Percentiles rank a stretch among this genome's conserved stretches.
Evolutionary conservation across 2,888 invertebrate species (phyloP).

Genomic region (Eristalinus sepulchralis): DNA sequence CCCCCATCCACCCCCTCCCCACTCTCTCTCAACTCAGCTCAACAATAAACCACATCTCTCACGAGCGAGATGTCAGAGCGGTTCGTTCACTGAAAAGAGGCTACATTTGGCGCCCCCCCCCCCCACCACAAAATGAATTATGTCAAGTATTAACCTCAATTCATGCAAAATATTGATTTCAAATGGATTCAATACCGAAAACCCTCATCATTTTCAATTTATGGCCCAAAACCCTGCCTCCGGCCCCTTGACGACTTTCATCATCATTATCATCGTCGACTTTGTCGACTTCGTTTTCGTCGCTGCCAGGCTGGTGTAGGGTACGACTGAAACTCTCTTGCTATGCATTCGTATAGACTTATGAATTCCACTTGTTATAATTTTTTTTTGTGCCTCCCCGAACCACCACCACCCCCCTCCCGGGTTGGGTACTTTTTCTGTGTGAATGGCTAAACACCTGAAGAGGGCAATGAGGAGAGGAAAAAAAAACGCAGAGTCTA

Average conservation of each 20-base stretch:
- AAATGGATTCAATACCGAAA: constrained; percentile 14
- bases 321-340: not conserved
- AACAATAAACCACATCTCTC: constrained; percentile 2
- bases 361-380: constrained; percentile 4
- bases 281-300: not conserved
- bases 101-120: not conserved
- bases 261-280: not conserved
- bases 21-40: not conserved
- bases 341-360: not conserved
- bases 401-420: not conserved
- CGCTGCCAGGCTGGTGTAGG: not conserved
- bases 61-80: not conserved
- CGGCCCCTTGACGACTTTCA: not conserved
- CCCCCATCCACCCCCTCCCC: not conserved
- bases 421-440: not conserved
- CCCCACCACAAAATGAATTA: not conserved
- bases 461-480: not conserved
- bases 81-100: not conserved
- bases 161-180: constrained; percentile 29
- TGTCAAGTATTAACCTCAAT: constrained; percentile 28
- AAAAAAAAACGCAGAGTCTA: not conserved
- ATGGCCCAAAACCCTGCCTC: not conserved
- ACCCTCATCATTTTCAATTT: constrained; percentile 18
- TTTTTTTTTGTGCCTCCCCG: not conserved
- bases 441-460: constrained; percentile 21